These are phyloP conservation scores for Nephrocerus scutellatus DNA, from an alignment of 2,888 invertebrate genomes.

Conservation along the genomic window DNA sequence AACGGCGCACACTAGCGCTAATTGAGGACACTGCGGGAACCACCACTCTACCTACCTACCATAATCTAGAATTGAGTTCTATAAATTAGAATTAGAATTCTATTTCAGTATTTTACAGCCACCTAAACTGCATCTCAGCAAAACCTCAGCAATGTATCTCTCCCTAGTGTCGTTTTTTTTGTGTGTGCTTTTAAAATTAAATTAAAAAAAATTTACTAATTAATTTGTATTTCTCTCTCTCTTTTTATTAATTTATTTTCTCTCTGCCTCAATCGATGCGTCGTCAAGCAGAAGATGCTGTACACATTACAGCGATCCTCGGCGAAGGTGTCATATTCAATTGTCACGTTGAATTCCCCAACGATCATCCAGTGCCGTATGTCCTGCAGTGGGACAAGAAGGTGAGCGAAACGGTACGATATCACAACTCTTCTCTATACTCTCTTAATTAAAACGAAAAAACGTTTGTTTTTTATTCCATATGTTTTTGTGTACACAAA, in stretches of 20 bases:
- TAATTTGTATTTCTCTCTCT: not conserved
- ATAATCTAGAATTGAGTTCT: too few species aligned
- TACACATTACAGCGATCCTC: constrained; percentile 93
- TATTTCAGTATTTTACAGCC: too few species aligned
- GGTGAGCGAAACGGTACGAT: constrained; percentile 95
- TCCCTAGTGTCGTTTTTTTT: constrained; percentile 4
- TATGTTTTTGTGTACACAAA: constrained; percentile 26
- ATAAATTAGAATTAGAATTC: too few species aligned
- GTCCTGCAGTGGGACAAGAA: constrained; percentile 99
- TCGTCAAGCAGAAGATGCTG: constrained; percentile 62
- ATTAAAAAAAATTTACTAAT: constrained; percentile 1
- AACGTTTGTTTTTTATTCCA: constrained; percentile 31
- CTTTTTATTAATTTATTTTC: constrained; percentile 11
- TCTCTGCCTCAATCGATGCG: constrained; percentile 15
- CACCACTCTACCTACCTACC: too few species aligned
- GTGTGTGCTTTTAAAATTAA: too few species aligned
- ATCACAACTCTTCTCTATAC: constrained; percentile 54
- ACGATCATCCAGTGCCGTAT: constrained; percentile 92
- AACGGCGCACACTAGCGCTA: too few species aligned
- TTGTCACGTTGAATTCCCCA: constrained; percentile 95
- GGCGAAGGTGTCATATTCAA: constrained; percentile 97
- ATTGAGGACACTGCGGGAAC: too few species aligned
- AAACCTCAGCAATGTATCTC: constrained; percentile 8
- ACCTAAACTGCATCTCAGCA: too few species aligned
- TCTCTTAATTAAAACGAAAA: constrained; percentile 49